Evolutionary conservation across 2,113 vertebrate genomes (phyloP), one percentile per base, ranked within the genome.

Genomic region (Silurus glanis): DNA sequence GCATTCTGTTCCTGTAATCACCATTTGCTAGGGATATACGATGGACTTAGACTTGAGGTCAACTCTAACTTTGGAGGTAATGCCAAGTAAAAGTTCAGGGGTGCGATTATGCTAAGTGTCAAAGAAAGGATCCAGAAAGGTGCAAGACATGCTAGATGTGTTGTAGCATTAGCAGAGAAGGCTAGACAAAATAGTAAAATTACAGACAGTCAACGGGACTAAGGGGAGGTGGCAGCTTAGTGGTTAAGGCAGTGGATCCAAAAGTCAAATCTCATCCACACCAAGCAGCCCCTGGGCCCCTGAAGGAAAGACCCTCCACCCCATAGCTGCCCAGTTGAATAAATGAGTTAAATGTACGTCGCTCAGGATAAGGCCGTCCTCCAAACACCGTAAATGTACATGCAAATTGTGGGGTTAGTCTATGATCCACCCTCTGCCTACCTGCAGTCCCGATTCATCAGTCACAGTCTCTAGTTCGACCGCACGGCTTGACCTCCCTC

Each of bases 401-500:
- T 37, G 37, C 37, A 37, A 37, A 37, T 37, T 37, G 78, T 47
- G 5, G 28, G 17, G 17, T 80, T 59, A 59, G 28, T 23, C 19
- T 0, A 61, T 47, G 37, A 61, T 47, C 55, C 9, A 59, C 92
- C 92, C 87, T 90, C 93, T 93, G 92, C 96, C 95, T 97, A 99
- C 98, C 98, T 99, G 96, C 89, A 95, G 94, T 91, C 96, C 96
- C 87, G 96, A 94, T 92, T 97, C 96, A 91, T 96, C 96, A 88
- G 96, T 95, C 93, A 93, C 96, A 88, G 93, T 93, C 90, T 94
- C 95, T 92, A 94, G 75, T 87, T 98, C 97, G 66, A 96, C 91
- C 82, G 97, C 96, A 91, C 97, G 96, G 95, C 95, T 97, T 92
- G 96, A 95, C 93, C 95, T 96, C 94, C 97, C 97, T 96, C 94